Conservation (phyloP, 2,888 invertebrate species). For the Cactoblastis cactorum region DNA sequence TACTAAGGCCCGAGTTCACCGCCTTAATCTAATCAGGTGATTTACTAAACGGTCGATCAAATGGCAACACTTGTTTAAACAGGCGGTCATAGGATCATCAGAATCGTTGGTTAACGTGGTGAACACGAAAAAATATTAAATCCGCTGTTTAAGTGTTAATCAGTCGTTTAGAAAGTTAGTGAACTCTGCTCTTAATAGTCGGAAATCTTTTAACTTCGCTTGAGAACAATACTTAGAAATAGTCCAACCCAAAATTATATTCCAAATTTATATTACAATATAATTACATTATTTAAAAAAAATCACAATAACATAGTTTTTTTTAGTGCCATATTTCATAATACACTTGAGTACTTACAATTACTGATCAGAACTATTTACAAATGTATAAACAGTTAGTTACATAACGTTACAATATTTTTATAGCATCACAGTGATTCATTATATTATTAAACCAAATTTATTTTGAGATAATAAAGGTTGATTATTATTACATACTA, state of each 20-base stretch:
- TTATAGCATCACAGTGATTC: conserved; percentile 76
- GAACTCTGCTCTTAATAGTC: too few relatives aligned
- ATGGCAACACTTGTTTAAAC: too few relatives aligned
- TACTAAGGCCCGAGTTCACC: too few relatives aligned
- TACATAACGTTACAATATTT: conserved; percentile 42
- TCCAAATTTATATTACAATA: conserved; percentile 27
- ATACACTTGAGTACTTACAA: conserved; percentile 22
- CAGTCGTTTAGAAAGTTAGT: too few relatives aligned
- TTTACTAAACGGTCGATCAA: too few relatives aligned
- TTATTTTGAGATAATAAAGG: neutral
- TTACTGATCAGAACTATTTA: conserved; percentile 26
- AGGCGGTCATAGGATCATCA: too few relatives aligned
- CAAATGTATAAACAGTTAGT: conserved; percentile 28
- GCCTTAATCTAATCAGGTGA: too few relatives aligned
- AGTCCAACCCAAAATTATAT: neutral
- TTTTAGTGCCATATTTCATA: conserved; percentile 30
- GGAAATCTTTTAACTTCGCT: too few relatives aligned
- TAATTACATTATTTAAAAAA: conserved; percentile 27
- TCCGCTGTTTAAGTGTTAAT: too few relatives aligned
- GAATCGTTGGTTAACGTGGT: too few relatives aligned
- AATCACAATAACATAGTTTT: conserved; percentile 27
- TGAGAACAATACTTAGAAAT: neutral
- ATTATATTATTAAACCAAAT: conserved; percentile 32
- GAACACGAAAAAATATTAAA: too few relatives aligned
- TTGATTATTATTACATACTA: neutral